Base-by-base conservation (phyloP, 1,140 invertebrate species). In the Oedothorax gibbosus region DNA sequence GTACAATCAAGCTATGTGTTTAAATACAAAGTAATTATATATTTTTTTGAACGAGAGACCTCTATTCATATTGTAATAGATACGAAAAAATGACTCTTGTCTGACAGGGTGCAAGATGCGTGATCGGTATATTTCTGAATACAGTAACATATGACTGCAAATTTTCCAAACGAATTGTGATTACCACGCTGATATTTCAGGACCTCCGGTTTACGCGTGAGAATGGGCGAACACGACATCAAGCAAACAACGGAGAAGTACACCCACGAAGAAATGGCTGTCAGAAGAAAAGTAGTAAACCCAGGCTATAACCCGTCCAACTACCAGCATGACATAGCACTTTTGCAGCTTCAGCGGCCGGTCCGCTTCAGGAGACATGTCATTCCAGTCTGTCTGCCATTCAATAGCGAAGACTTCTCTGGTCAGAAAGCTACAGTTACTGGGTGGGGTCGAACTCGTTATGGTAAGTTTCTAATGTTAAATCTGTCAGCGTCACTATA, bases 191-290 rank as follows among this genome's bases (percentile, higher is more conserved):
- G 35, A 21, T 5, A 15, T 76, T 21, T 64, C 60, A 89, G 88
- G 84, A 88, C 88, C 51, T 87, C 86, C 11, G 85, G 85, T 35
- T 72, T 98, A 73, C 94, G 96, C 88, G 95, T 97, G 0, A 92
- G 96, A 15, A 91, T 97, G 0, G 96, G 96, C 0, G 96, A 98
- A 89, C 97, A 96, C 95, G 96, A 98, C 89, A 95, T 98, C 0
- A 91, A 95, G 35, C 95, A 95, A 64, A 93, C 94, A 20, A 93
- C 94, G 12, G 96, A 98, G 89, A 92, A 94, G 68, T 92, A 95
- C 50, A 91, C 94, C 9, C 96, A 97, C 88, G 96, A 98, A 89
- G 96, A 98, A 90, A 97, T 92, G 88, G 93, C 93, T 20, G n/a
- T 98, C 0, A 95, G 97, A 89, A 91, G 96, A 21, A n/a, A 93